Evolutionary conservation across 2,113 vertebrate species (phyloP), one percentile per base, ranked within the genome.

Genomic region (Camelus bactrianus): DNA sequence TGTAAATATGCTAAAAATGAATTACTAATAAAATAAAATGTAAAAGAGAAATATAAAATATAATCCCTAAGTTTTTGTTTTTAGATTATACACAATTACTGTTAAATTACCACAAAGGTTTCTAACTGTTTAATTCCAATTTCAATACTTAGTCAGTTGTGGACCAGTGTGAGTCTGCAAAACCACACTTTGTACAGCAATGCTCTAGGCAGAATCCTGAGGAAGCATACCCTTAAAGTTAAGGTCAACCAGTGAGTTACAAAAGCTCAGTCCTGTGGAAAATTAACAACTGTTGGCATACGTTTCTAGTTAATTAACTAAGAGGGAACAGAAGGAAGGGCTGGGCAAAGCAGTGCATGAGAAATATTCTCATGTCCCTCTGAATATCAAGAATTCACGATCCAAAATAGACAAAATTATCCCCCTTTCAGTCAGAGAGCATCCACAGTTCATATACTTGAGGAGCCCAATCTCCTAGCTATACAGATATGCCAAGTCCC

Each of bases 71-170:
- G 14, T 81, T 67, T 95, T 95, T 95, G 83, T n/a, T 77, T 97
- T 92, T 70, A 88, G 26, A 92, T 97, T 75, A 76, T 9, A 80
- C 32, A 95, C 95, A 96, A 92, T 76, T 52, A 91, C 30, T 75
- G 20, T 84, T 16, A 65, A 82, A 79, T 79, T 93, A 93, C 20
- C 62, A 70, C 72, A n/a, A 52, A 85, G 14, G 20, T 54, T 94
- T 81, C 54, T 73, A 85, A 93, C 56, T 72, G 16, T n/a, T 56
- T 83, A 93, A 67, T 82, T 14, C 12, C 22, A 16, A 54, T 26
- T 50, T 86, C 60, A 84, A 65, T 42, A 56, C 13, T 81, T 93
- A 32, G 30, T 80, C 77, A 82, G 32, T 20, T 91, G 42, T 72
- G 62, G 82, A 96, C 22, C 46, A 70, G n/a, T 19, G 50, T 24